A percentile compares a stretch with the other conserved stretches of the same genome.
Conservation (phyloP, 2,888 invertebrate species). For the Cheilosia soror region DNA sequence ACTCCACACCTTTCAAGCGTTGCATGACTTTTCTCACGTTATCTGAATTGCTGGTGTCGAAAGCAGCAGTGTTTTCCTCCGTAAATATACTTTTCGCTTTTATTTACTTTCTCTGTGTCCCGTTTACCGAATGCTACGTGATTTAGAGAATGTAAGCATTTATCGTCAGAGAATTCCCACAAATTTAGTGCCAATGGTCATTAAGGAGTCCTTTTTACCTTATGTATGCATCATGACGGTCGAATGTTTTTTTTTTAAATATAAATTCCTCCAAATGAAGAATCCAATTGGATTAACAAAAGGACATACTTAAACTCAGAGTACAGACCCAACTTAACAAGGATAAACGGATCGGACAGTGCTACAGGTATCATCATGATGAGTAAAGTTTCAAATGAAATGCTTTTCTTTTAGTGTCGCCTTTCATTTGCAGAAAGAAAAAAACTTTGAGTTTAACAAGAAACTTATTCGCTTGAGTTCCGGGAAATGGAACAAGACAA, state of each 20-base stretch:
- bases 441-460: neutral
- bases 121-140: conserved; percentile 31
- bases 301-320: neutral
- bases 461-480: neutral
- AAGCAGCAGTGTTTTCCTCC: neutral
- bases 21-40: neutral
- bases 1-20: neutral
- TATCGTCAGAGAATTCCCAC: neutral
- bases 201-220: neutral
- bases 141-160: conserved; percentile 13
- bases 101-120: conserved; percentile 23
- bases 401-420: neutral
- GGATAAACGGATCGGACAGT: neutral
- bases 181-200: neutral
- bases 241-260: neutral
- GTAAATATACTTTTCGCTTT: neutral
- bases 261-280: neutral
- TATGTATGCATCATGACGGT: too few relatives aligned
- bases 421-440: neutral
- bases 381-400: neutral
- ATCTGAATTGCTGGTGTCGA: neutral
- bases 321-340: neutral
- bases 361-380: neutral
- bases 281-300: neutral
- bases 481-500: neutral